These are phyloP conservation scores for Polylopha cassiicola DNA, from an alignment of 2,888 invertebrate genomes.

Conservation along the genomic window DNA sequence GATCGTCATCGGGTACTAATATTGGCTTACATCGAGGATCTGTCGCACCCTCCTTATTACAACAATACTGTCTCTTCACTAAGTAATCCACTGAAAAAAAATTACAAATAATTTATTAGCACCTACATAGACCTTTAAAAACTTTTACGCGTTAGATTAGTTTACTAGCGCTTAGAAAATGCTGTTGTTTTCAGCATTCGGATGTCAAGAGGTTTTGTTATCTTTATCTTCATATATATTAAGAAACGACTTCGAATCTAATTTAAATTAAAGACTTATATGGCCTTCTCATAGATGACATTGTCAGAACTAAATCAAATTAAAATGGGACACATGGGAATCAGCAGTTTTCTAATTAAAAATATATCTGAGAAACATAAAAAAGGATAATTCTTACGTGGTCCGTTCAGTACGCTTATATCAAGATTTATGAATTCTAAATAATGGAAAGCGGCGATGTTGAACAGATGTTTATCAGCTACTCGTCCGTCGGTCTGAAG, in stretches of 20 bases:
- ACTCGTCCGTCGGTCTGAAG: constrained; percentile 50
- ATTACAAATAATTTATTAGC: not conserved
- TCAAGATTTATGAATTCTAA: constrained; percentile 51
- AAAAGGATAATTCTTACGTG: constrained; percentile 36
- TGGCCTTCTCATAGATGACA: too few species aligned
- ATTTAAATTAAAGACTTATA: too few species aligned
- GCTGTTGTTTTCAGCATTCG: too few species aligned
- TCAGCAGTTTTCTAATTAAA: not conserved
- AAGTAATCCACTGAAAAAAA: constrained; percentile 48
- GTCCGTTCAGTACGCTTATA: constrained; percentile 45
- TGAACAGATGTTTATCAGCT: constrained; percentile 43
- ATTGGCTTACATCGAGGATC: constrained; percentile 53
- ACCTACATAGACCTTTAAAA: too few species aligned
- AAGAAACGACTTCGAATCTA: too few species aligned
- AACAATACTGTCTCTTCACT: constrained; percentile 43
- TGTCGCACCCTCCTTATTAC: constrained; percentile 34
- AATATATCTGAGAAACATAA: not conserved
- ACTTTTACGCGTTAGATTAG: too few species aligned
- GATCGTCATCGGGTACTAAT: constrained; percentile 50
- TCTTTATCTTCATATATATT: too few species aligned
- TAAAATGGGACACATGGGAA: too few species aligned
- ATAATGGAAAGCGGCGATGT: constrained; percentile 43
- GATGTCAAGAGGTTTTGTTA: too few species aligned
- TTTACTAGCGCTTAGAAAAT: too few species aligned
- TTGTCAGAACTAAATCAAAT: too few species aligned